Evolutionary conservation across 1,140 invertebrate species (phyloP), one percentile per base, ranked within the genome.

Genomic region (Formica selysi): DNA sequence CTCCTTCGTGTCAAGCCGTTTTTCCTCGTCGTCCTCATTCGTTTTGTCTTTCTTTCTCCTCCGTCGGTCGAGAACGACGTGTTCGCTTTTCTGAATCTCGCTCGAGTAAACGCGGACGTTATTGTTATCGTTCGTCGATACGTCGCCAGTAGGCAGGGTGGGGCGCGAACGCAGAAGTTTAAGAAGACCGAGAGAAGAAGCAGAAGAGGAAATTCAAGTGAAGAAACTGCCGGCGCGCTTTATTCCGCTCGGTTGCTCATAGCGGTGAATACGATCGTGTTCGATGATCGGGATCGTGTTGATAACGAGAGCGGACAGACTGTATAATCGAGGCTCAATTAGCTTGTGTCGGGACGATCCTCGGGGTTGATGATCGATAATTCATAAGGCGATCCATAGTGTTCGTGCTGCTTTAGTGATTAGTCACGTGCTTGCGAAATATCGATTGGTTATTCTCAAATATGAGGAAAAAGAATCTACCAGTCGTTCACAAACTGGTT

Each of bases 401-500:
- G 84, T 32, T 22, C 54, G 41, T 85, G 73, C 4, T 74, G 71
- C 19, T 65, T 48, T 44, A 64, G 19, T 19, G 51, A 54, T 54
- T 61, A 59, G 36, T 41, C 87, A 86, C 87, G 87, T 89, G 87
- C 26, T 79, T 54, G 44, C 59, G 48, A 44, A 26, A 44, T 32
- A 29, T 36, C 38, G 68, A 2, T 74, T n/a, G 29, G 74, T 76
- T 68, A 64, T 13, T 16, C 22, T 67, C 80, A 64, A 80, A 38
- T 65, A 91, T 87, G 84, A 89, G 88, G 80, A 92, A 90, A 61
- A 95, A 95, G 87, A 95, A 95, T 61, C 90, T 93, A 7, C 87
- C 93, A 68, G 94, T 95, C 57, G 65, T 95, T 70, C 95, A 95
- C 76, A 95, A 95, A 54, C 93, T 95, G 88, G 90, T 93, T 78